These are phyloP conservation scores for Danionella dracula DNA, from an alignment of 2,797 vertebrate species.

Conservation along the genomic window DNA sequence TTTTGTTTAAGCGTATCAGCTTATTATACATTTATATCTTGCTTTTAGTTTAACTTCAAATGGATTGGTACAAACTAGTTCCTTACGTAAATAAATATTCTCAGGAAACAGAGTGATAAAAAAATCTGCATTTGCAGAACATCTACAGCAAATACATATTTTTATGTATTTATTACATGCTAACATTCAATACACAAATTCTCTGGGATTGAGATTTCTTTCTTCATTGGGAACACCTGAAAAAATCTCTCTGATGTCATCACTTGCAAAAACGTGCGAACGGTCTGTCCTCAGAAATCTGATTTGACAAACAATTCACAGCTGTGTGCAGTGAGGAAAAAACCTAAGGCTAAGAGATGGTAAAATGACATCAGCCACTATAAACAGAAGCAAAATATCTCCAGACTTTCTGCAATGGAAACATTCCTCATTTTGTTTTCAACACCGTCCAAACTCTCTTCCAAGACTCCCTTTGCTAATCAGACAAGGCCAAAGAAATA, in stretches of 20 bases:
- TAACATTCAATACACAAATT: too few relatives aligned
- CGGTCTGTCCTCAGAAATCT: not conserved
- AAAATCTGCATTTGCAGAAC: too few relatives aligned
- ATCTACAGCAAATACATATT: too few relatives aligned
- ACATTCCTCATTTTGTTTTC: slow-evolving; percentile 2
- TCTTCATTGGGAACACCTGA: not conserved
- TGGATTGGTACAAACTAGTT: too few relatives aligned
- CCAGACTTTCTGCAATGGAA: slow-evolving; percentile 2
- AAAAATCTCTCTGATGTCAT: not conserved
- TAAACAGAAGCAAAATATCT: slow-evolving; percentile 19
- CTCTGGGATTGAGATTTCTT: too few relatives aligned
- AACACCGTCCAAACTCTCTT: not conserved
- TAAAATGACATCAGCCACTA: not conserved
- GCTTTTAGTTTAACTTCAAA: too few relatives aligned
- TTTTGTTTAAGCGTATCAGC: too few relatives aligned
- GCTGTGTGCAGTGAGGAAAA: not conserved
- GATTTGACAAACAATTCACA: not conserved
- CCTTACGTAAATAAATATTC: too few relatives aligned
- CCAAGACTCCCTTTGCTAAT: slow-evolving; percentile 8
- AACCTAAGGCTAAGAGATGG: not conserved
- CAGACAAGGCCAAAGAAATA: not conserved
- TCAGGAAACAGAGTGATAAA: too few relatives aligned
- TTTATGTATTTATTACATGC: too few relatives aligned
- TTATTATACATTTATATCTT: too few relatives aligned
- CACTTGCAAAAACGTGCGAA: not conserved